Percentiles rank a stretch among this genome's conserved stretches.
phyloP scores from a whole-genome alignment of 2,113 vertebrate species.

The Sterrhoptilus dennistouni region DNA sequence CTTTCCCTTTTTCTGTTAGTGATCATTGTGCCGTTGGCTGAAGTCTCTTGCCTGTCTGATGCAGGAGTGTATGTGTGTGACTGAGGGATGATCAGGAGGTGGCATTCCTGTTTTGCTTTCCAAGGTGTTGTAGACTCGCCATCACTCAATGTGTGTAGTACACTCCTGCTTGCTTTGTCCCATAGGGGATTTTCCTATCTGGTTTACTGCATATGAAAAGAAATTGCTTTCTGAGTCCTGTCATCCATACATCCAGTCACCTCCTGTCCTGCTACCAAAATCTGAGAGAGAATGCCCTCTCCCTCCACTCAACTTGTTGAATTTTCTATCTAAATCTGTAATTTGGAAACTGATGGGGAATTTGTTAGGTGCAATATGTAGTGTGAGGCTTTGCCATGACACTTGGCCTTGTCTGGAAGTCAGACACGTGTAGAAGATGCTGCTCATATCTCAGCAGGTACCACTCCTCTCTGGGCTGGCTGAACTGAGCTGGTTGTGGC shows the following conservation, averaged over 20 bases:
- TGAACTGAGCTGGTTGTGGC: not conserved
- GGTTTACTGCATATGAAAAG: slow-evolving; percentile 4
- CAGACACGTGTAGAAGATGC: not conserved
- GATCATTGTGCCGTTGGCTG: not conserved
- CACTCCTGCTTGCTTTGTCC: slow-evolving; percentile 20
- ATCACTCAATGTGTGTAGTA: not conserved
- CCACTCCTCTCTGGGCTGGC: not conserved
- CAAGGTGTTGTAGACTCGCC: not conserved
- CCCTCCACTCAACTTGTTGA: not conserved
- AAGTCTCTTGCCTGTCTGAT: not conserved
- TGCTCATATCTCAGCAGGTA: not conserved
- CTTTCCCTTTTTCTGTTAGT: not conserved
- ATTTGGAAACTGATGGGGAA: not conserved
- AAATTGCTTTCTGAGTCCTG: slow-evolving; percentile 22
- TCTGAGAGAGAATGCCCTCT: not conserved
- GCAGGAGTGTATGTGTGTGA: not conserved
- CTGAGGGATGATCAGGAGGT: not conserved
- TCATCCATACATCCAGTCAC: not conserved
- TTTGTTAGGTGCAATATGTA: not conserved
- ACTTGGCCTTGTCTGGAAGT: not conserved
- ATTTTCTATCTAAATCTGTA: not conserved
- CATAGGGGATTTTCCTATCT: not conserved
- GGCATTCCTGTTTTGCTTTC: not conserved
- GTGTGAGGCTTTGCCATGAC: not conserved
- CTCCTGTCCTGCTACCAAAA: not conserved